Percentiles rank a stretch among this genome's conserved stretches.
phyloP scores from a whole-genome alignment of 2,113 vertebrate genomes.

The Pterocles burchelli region DNA sequence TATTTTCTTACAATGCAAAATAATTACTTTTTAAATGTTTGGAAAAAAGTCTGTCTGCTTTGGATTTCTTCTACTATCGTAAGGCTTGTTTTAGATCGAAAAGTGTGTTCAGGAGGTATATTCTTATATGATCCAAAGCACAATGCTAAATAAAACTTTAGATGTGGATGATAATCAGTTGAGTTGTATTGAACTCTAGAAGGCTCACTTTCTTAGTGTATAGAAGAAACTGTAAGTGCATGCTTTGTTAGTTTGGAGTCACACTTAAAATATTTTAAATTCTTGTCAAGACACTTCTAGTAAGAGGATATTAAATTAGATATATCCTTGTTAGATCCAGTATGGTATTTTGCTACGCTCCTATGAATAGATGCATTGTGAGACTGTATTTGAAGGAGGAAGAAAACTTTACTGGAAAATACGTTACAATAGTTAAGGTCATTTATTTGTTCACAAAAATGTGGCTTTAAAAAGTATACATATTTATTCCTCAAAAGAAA shows the following conservation, averaged over 20 bases:
- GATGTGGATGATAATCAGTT: background rate
- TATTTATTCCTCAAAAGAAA: background rate
- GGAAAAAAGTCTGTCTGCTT: background rate
- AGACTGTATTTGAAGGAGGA: background rate
- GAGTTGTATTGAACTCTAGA: background rate
- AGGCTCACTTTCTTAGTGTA: background rate
- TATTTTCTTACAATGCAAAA: background rate
- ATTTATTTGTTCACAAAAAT: background rate
- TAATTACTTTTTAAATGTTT: constrained; percentile 34
- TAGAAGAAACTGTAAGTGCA: background rate
- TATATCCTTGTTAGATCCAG: background rate
- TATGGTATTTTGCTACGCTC: background rate
- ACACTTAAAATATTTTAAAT: background rate
- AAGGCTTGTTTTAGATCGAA: background rate
- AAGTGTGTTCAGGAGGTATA: background rate
- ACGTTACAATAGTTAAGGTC: background rate
- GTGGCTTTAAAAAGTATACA: background rate
- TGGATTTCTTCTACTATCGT: background rate
- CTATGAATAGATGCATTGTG: background rate
- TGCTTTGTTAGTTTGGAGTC: background rate
- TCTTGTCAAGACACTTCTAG: background rate
- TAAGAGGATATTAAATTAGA: background rate
- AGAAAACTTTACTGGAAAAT: background rate
- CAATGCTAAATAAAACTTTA: background rate
- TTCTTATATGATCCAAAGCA: background rate